phyloP scores from a whole-genome alignment of 1,140 invertebrate species.

The Saccostrea echinata region DNA sequence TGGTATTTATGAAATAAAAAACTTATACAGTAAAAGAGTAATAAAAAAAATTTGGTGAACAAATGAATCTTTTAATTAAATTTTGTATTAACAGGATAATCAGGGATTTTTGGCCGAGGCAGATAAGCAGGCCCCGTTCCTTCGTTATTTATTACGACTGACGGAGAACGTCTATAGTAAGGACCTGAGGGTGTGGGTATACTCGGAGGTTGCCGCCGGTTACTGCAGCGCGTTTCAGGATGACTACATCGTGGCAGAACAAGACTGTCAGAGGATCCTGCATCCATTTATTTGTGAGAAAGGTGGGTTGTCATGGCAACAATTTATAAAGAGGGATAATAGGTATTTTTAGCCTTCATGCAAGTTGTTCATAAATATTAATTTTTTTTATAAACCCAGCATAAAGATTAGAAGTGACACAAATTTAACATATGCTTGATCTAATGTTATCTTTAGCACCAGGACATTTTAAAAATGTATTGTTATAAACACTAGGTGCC shows the following conservation, averaged over 20 bases:
- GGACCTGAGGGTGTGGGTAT: conserved; percentile 71
- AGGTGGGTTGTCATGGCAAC: conserved; percentile 59
- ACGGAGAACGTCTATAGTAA: conserved; percentile 63
- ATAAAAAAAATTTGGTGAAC: too few relatives aligned
- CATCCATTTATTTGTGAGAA: conserved; percentile 77
- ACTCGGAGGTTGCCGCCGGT: conserved; percentile 66
- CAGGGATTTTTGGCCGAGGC: conserved; percentile 71
- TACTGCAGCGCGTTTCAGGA: conserved; percentile 70
- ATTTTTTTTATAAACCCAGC: too few relatives aligned
- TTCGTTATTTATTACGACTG: conserved; percentile 66
- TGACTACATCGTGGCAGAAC: conserved; percentile 66
- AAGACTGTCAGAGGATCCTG: conserved; percentile 70
- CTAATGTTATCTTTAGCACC: too few relatives aligned
- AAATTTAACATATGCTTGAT: too few relatives aligned
- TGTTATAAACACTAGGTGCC: too few relatives aligned
- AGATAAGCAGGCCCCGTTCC: conserved; percentile 65
- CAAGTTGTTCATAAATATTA: too few relatives aligned
- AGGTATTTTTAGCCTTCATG: not conserved
- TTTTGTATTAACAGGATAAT: conserved; percentile 62
- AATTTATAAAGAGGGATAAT: not conserved
- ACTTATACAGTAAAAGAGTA: too few relatives aligned
- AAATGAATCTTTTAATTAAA: too few relatives aligned
- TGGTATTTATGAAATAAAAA: too few relatives aligned
- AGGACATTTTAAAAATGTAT: too few relatives aligned
- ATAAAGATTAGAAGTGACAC: too few relatives aligned